phyloP scores from a whole-genome alignment of 2,797 vertebrate genomes.

The Cossypha caffra region DNA sequence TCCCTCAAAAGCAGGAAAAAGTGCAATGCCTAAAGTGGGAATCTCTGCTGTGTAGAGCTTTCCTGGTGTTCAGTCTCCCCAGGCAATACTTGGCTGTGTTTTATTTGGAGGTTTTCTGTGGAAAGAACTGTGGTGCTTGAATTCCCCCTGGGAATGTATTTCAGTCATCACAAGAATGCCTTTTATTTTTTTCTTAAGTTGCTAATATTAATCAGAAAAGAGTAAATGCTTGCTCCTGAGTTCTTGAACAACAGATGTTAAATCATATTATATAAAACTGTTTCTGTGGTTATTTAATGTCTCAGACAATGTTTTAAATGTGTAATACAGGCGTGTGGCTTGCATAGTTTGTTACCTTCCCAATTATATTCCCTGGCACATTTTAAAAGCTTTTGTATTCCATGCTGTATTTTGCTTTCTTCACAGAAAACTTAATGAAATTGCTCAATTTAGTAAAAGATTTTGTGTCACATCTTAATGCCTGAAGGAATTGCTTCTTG shows the following conservation, averaged over 20 bases:
- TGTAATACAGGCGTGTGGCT: neutral
- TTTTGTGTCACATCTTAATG: slow-evolving; percentile 7
- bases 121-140: neutral
- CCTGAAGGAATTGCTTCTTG: slow-evolving; percentile 18
- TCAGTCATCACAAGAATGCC: neutral
- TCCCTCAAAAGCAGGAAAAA: slow-evolving; percentile 73
- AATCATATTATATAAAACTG: neutral
- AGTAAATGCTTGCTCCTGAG: neutral
- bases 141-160: neutral
- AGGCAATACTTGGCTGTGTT: neutral
- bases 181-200: neutral
- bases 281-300: neutral
- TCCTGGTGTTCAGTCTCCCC: neutral
- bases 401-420: slow-evolving; percentile 4
- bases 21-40: neutral
- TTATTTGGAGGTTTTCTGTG: neutral
- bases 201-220: neutral
- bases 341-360: slow-evolving; percentile 6
- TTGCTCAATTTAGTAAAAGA: slow-evolving; percentile 39
- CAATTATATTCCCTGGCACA: neutral
- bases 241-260: neutral
- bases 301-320: neutral
- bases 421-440: slow-evolving; percentile 45
- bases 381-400: slow-evolving; percentile 31
- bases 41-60: neutral